Conservation (phyloP, 2,888 invertebrate genomes). For the Drosophila affinis region DNA sequence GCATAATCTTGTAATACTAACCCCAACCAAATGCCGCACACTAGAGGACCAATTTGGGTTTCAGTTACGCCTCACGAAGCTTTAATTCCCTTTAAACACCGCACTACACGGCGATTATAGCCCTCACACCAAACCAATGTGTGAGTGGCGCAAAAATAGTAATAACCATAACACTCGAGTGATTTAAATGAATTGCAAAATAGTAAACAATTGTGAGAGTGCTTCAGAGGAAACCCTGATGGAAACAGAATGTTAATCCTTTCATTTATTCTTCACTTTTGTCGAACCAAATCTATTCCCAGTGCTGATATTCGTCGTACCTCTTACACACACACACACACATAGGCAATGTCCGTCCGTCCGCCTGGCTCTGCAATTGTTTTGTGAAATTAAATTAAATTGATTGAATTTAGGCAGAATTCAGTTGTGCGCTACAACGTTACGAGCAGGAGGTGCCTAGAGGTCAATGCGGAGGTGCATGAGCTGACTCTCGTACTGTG, state of each 20-base stretch:
- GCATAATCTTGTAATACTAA: constrained; percentile 77
- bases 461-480: constrained; percentile 69
- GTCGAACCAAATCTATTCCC: background rate
- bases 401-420: constrained; percentile 75
- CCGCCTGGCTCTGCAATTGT: constrained; percentile 60
- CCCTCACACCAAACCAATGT: constrained; percentile 21
- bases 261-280: too few species aligned
- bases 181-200: background rate
- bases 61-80: constrained; percentile 40
- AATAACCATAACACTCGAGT: too few species aligned
- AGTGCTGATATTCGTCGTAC: constrained; percentile 7
- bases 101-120: constrained; percentile 24
- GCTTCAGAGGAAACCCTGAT: background rate
- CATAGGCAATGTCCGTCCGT: constrained; percentile 36
- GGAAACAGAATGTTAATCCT: too few species aligned
- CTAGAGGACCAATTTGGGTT: constrained; percentile 11
- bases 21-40: constrained; percentile 49
- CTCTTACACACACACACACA: constrained; percentile 7
- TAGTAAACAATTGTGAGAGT: background rate
- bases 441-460: constrained; percentile 19
- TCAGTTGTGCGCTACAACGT: constrained; percentile 54
- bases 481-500: constrained; percentile 1
- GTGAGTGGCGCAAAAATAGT: constrained; percentile 4
- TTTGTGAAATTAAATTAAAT: constrained; percentile 80
- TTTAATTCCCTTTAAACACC: constrained; percentile 51